phyloP scores from a whole-genome alignment of 2,113 vertebrate species.

The Excalfactoria chinensis region DNA sequence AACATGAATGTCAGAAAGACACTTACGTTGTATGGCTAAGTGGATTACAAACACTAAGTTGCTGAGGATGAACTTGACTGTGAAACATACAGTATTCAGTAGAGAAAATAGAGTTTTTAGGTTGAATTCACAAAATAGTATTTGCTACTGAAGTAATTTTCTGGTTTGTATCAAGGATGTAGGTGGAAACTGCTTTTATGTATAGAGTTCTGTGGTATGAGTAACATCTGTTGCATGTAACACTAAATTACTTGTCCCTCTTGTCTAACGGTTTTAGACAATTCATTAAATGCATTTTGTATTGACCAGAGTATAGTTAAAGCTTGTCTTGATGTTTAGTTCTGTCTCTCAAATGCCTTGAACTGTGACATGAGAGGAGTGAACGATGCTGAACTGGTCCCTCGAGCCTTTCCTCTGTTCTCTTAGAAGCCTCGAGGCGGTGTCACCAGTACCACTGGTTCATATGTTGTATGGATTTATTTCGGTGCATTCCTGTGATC shows the following conservation, averaged over 20 bases:
- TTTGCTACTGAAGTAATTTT: constrained; percentile 11
- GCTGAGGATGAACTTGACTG: constrained; percentile 34
- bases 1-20: constrained; percentile 57
- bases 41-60: constrained; percentile 67
- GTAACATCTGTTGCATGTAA: constrained; percentile 63
- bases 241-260: constrained; percentile 67
- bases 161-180: constrained; percentile 42
- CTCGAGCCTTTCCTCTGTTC: constrained; percentile 43
- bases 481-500: constrained; percentile 61
- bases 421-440: constrained; percentile 41
- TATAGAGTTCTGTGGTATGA: constrained; percentile 64
- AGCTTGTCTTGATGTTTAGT: constrained; percentile 80
- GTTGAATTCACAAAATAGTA: constrained; percentile 7
- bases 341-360: constrained; percentile 70
- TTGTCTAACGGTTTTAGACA: constrained; percentile 58
- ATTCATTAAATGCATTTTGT: constrained; percentile 62
- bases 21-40: constrained; percentile 28
- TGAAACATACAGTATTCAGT: constrained; percentile 4
- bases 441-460: constrained; percentile 35
- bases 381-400: constrained; percentile 21
- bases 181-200: constrained; percentile 63
- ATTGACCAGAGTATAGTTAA: constrained; percentile 77
- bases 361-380: constrained; percentile 46
- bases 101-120: neutral
- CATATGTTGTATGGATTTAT: constrained; percentile 20